Percentiles rank a stretch among this genome's conserved stretches.
phyloP scores from a whole-genome alignment of 2,888 invertebrate species.

The Parnassius smintheus region DNA sequence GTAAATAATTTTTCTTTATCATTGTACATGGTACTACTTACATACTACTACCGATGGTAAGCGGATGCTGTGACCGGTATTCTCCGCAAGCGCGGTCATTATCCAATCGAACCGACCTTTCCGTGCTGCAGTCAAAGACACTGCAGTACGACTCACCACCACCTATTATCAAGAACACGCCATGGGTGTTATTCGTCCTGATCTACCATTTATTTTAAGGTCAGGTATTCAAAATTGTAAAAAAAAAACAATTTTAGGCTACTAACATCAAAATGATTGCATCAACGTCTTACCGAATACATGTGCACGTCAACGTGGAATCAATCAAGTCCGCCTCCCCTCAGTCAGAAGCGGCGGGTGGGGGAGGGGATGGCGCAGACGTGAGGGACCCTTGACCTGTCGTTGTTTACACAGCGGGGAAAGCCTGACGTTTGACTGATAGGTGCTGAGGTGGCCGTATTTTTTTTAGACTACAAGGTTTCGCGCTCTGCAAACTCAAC shows the following conservation, averaged over 20 bases:
- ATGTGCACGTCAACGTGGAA: slow-evolving; percentile 73
- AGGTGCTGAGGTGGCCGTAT: slow-evolving; percentile 39
- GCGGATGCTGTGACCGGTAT: no score
- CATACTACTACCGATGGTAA: no score
- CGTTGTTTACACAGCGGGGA: slow-evolving; percentile 59
- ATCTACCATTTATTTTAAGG: no score
- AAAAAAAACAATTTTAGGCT: background rate
- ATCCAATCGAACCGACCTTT: no score
- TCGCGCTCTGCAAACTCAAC: slow-evolving; percentile 12
- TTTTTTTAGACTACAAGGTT: slow-evolving; percentile 15
- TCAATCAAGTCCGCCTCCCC: slow-evolving; percentile 63
- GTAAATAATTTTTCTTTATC: no score
- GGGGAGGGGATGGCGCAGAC: slow-evolving; percentile 29
- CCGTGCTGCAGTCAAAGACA: no score
- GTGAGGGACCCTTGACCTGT: slow-evolving; percentile 62
- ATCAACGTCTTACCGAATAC: slow-evolving; percentile 45
- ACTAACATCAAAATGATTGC: slow-evolving; percentile 30
- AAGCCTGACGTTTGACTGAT: slow-evolving; percentile 64
- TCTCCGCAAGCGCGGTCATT: no score
- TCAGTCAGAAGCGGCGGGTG: slow-evolving; percentile 28
- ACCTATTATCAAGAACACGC: no score
- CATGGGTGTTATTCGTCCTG: no score
- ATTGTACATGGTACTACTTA: no score
- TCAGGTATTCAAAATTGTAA: no score
- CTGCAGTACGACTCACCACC: no score